Base-by-base conservation (phyloP, 2,888 invertebrate genomes). In the Cheilosia urbana region DNA sequence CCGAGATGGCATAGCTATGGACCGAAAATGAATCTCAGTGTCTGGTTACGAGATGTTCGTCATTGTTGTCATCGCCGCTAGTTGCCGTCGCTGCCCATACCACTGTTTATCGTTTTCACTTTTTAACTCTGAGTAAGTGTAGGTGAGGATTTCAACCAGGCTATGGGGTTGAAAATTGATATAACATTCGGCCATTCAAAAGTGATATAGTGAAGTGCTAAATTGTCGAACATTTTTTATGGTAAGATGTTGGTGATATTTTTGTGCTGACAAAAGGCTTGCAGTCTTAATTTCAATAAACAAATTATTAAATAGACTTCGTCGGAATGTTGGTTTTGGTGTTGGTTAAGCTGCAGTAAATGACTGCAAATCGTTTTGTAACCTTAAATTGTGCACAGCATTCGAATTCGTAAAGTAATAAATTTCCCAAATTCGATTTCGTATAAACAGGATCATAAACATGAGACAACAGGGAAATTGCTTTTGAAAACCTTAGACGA, bases 11-110 rank as follows among this genome's bases (percentile, higher is more conserved):
- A 75, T 63, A 65, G 58, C 42, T 47, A 49, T 60, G 62, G 63
- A 69, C 73, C 62, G 27, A 68, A 87, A 82, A 78, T 82, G 87
- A 87, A 82, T 87, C 87, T 87, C 82, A 87, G 87, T 87, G 73
- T 82, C 77, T 87, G 82, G 65, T 73, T 69, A 73, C 68, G 73
- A 72, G 77, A 73, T 78, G 82, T 71, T 82, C 77, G 77, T 78
- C 65, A 78, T 69, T 73, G 77, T 87, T 82, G 81, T 85, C 81
- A 81, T 57, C 76, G 45, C 66, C 49, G 45, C 47, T 65, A 11
- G 51, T 42, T 27, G 76, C 51, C 66, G 34, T 17, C 42, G 66
- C 58, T 51, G 45, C 34, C 51, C 68, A 9, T 30, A 17, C 37
- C 21, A 65, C 53, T 42, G 24, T 72, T 62, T 34, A 47, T 55